Conservation (phyloP, 1,140 invertebrate genomes). For the Caenorhabditis latens region DNA sequence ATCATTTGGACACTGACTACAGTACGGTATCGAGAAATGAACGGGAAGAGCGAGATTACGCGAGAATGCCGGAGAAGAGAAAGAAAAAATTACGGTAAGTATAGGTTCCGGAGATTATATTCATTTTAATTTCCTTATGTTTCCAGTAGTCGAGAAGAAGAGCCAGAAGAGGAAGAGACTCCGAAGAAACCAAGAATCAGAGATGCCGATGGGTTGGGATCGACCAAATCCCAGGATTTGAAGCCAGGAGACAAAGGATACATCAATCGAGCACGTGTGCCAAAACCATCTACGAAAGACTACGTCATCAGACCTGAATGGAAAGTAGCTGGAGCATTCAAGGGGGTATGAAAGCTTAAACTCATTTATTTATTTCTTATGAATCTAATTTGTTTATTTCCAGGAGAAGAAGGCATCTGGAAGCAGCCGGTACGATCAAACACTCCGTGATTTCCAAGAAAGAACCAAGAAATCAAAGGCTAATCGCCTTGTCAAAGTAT, state of each 20-base stretch:
- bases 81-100: conserved; percentile 74
- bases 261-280: conserved; percentile 86
- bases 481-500: conserved; percentile 70
- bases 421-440: conserved; percentile 67
- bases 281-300: conserved; percentile 93
- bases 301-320: conserved; percentile 94
- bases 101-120: not conserved
- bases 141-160: conserved; percentile 58
- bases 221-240: conserved; percentile 79
- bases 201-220: conserved; percentile 57
- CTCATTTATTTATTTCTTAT: too few species aligned
- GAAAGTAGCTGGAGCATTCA: conserved; percentile 76
- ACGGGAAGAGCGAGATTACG: conserved; percentile 89
- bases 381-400: not conserved
- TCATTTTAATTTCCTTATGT: conserved; percentile 16
- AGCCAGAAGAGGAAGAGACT: conserved; percentile 64
- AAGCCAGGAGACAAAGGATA: conserved; percentile 94
- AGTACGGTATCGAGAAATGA: conserved; percentile 84
- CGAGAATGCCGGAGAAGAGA: conserved; percentile 84
- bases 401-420: conserved; percentile 67
- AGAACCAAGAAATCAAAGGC: conserved; percentile 70
- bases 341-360: conserved; percentile 42
- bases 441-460: conserved; percentile 73
- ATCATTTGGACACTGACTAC: conserved; percentile 85
- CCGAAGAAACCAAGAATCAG: conserved; percentile 40